Conservation (phyloP, 2,888 invertebrate genomes). For the Eupeodes latifasciatus region DNA sequence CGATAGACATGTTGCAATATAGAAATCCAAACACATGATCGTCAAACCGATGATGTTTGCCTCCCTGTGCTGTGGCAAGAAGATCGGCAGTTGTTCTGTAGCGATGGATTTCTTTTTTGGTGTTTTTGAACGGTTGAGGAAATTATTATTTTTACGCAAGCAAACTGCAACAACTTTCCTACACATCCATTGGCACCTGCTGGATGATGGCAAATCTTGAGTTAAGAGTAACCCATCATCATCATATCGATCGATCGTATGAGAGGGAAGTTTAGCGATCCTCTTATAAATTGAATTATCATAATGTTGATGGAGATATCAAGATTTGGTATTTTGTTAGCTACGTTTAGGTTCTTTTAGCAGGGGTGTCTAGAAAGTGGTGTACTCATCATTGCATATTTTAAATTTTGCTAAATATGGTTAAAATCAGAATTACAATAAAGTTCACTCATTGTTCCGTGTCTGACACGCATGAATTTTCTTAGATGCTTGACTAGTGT, state of each 20-base stretch:
- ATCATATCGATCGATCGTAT: constrained; percentile 31
- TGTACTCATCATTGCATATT: too few relatives aligned
- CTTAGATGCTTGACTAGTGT: too few relatives aligned
- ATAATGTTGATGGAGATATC: constrained; percentile 56
- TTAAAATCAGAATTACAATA: too few relatives aligned
- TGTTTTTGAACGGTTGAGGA: constrained; percentile 11
- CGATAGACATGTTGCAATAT: constrained; percentile 73
- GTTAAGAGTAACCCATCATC: constrained; percentile 46
- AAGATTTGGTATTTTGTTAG: constrained; percentile 7
- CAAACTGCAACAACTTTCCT: constrained; percentile 70
- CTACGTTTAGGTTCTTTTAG: not conserved
- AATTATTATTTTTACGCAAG: constrained; percentile 66
- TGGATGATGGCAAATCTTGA: constrained; percentile 52
- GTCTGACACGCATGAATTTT: too few relatives aligned
- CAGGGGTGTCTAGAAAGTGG: not conserved
- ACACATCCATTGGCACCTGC: constrained; percentile 45
- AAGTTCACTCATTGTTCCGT: too few relatives aligned
- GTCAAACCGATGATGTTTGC: constrained; percentile 38
- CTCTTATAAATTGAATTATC: constrained; percentile 55
- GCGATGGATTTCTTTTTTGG: constrained; percentile 1
- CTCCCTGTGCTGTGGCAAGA: too few relatives aligned
- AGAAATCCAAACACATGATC: constrained; percentile 73
- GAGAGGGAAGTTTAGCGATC: constrained; percentile 58
- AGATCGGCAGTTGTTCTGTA: constrained; percentile 31
- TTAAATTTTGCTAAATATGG: too few relatives aligned